Percentiles rank a stretch among this genome's conserved stretches.
Evolutionary conservation across 1,140 invertebrate species (phyloP).

Genomic region (Archivesica marissinica): DNA sequence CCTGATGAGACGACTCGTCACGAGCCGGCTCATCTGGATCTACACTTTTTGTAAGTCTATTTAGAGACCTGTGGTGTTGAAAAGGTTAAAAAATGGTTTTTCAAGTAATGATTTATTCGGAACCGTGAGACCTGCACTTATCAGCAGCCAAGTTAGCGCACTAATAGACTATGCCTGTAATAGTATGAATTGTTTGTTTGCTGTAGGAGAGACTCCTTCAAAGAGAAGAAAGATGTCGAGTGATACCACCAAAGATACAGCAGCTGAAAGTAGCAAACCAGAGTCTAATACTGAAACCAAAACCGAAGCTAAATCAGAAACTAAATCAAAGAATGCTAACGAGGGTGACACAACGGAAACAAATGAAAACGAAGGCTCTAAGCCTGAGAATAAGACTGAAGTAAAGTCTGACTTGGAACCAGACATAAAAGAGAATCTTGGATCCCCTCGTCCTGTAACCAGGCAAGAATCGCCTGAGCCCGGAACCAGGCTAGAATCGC

Average conservation of each 20-base stretch:
- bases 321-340: conserved; percentile 55
- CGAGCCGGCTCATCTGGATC: no score
- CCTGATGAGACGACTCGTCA: no score
- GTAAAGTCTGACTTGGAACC: conserved; percentile 48
- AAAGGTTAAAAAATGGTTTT: no score
- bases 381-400: conserved; percentile 36
- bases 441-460: conserved; percentile 51
- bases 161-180: no score
- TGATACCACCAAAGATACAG: conserved; percentile 28
- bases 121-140: no score
- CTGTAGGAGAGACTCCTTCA: conserved; percentile 72
- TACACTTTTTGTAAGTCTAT: no score
- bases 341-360: conserved; percentile 43
- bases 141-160: no score
- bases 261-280: background rate
- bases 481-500: conserved; percentile 38
- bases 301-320: conserved; percentile 31
- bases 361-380: conserved; percentile 1
- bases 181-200: no score
- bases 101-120: no score
- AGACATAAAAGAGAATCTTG: conserved; percentile 52
- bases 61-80: no score
- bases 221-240: conserved; percentile 72
- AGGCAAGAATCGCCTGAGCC: conserved; percentile 52
- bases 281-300: conserved; percentile 10